Base-by-base conservation (phyloP, 2,888 invertebrate species). In the Eupithecia inturbata region DNA sequence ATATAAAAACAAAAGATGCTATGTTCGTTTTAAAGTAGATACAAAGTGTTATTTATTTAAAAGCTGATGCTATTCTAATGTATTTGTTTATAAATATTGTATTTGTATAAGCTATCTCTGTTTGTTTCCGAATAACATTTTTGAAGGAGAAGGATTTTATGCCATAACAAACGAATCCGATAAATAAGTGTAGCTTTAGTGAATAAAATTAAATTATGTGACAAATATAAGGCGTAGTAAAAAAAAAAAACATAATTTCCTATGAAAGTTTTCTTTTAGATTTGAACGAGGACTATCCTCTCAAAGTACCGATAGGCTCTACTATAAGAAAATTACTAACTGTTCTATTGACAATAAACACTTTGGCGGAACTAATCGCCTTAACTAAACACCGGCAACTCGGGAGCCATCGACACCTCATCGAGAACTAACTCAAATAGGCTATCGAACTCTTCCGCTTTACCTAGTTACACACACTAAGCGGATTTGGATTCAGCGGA, bases 371-470 rank as follows among this genome's bases (percentile, higher is more conserved):
- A 53, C 53, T 12, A 22, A 53, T 53, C 53, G 53, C 53, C 53
- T 57, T 26, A 26, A 45, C 49, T 64, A 64, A 70, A 70, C 28
- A 64, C 64, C 64, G 64, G 36, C 7, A 45, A 53, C 19, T 26
- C 70, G 45, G 64, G 33, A 64, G 28, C 53, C 22, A 70, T 70
- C 70, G 64, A 70, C 70, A 70, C 70, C 49, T 63, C 63, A 33
- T 63, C 33, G 16, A 31, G n/a, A 33, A 70, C 70, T 22, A 62
- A 26, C 33, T 31, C 68, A 22, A n/a, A 67, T 62, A 62, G 31
- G 19, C 16, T 19, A 31, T 1, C 12, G 31, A 7, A 22, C 9
- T 31, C 19, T 7, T 19, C 31, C 16, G 19, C 3, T 22, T 53
- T 10, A 53, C 19, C 2, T 62, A n/a, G 16, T 2, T 4, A 62